These are phyloP conservation scores for Dromaius novaehollandiae DNA, from an alignment of 2,113 vertebrate species.

Conservation along the genomic window DNA sequence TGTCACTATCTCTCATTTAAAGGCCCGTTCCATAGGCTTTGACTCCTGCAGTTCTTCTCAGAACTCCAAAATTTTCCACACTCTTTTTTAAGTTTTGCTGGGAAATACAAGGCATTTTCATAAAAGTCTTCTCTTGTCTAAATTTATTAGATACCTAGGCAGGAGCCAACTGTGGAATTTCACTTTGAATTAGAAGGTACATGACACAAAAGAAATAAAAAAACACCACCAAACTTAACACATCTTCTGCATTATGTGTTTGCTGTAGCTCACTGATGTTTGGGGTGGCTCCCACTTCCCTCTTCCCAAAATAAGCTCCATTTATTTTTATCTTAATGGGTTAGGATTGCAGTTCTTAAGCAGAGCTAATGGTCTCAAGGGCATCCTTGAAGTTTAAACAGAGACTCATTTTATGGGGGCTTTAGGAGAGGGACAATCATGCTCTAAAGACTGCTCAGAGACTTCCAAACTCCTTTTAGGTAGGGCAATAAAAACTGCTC, in stretches of 20 bases:
- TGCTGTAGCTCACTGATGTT: not conserved
- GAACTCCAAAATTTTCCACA: not conserved
- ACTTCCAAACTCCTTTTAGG: conserved; percentile 33
- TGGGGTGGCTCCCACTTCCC: not conserved
- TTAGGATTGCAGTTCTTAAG: conserved; percentile 7
- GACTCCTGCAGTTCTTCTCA: not conserved
- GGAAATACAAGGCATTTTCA: not conserved
- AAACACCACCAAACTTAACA: not conserved
- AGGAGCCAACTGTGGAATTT: not conserved
- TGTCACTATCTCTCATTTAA: not conserved
- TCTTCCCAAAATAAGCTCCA: conserved; percentile 49
- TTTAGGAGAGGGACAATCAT: conserved; percentile 57
- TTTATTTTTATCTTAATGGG: conserved; percentile 65
- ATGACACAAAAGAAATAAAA: not conserved
- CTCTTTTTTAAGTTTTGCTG: not conserved
- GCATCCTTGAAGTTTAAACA: conserved; percentile 40
- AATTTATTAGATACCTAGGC: not conserved
- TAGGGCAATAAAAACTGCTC: conserved; percentile 50
- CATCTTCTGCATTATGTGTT: not conserved
- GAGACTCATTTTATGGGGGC: conserved; percentile 42
- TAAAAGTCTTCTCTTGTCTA: not conserved
- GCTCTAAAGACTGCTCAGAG: conserved; percentile 40
- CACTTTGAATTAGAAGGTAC: not conserved
- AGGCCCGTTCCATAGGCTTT: not conserved
- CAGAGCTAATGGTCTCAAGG: conserved; percentile 29